Percentiles rank a stretch among this genome's conserved stretches.
These are phyloP conservation scores for Myotis planiceps DNA, from an alignment of 2,797 vertebrate species.

Conservation along the genomic window DNA sequence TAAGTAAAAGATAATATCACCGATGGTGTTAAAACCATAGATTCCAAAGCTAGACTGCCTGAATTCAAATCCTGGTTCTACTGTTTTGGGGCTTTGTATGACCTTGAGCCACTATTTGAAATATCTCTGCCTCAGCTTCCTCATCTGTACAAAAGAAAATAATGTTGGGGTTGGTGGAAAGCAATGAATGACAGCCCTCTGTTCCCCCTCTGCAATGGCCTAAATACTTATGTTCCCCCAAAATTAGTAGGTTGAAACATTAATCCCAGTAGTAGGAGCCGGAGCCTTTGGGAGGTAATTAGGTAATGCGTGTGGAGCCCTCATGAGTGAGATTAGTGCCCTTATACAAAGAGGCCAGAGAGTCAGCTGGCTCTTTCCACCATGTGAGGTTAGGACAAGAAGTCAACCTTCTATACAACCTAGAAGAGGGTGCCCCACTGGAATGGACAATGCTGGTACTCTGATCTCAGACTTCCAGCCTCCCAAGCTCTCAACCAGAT, in stretches of 20 bases:
- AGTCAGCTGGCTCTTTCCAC: fast-evolving
- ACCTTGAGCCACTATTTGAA: neutral
- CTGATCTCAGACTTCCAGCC: neutral
- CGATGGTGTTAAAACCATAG: neutral
- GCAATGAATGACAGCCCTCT: neutral
- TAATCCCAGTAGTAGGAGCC: neutral
- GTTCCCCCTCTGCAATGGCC: neutral
- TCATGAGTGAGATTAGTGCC: too few relatives aligned
- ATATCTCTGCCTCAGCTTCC: neutral
- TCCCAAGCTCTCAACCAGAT: neutral
- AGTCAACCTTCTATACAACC: neutral
- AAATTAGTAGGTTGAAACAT: neutral
- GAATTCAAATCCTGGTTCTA: neutral
- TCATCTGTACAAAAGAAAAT: neutral
- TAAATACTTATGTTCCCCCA: neutral
- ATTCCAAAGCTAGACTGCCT: neutral
- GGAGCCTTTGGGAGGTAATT: neutral
- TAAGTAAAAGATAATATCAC: neutral
- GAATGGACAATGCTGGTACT: too few relatives aligned
- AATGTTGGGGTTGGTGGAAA: neutral
- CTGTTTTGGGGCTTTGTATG: neutral
- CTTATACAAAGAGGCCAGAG: neutral
- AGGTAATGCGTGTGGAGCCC: neutral
- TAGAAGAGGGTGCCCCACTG: neutral
- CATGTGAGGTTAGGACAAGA: neutral